Conservation (phyloP, 2,888 invertebrate species). For the Phortica okadai region DNA sequence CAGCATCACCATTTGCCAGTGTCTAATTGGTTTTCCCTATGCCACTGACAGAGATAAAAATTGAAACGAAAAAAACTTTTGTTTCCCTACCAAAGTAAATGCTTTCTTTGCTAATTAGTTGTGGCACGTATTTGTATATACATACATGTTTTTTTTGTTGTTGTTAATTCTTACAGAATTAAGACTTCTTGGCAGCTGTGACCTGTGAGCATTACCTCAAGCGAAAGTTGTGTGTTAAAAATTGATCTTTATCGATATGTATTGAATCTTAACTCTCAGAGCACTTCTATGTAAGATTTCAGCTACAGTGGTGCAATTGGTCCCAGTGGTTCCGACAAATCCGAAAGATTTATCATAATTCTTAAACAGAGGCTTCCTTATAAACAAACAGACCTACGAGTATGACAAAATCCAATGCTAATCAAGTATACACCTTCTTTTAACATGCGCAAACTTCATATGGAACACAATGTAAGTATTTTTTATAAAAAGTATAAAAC, state of each 20-base stretch:
- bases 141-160: conserved; percentile 24
- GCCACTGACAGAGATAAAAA: conserved; percentile 8
- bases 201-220: neutral
- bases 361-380: no score
- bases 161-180: conserved; percentile 35
- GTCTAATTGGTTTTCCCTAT: conserved; percentile 63
- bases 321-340: no score
- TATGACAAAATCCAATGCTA: neutral
- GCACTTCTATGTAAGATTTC: no score
- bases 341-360: no score
- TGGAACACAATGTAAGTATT: no score
- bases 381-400: no score
- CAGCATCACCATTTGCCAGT: conserved; percentile 58
- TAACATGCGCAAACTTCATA: conserved; percentile 29
- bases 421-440: conserved; percentile 23
- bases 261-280: no score
- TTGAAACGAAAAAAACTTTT: neutral
- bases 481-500: no score
- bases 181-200: conserved; percentile 39
- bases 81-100: conserved; percentile 46
- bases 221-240: neutral
- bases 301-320: no score
- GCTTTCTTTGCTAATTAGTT: conserved; percentile 65
- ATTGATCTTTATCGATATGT: neutral
- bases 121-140: conserved; percentile 28